These are phyloP conservation scores for Babylonia areolata DNA, from an alignment of 1,140 invertebrate species.

Conservation along the genomic window DNA sequence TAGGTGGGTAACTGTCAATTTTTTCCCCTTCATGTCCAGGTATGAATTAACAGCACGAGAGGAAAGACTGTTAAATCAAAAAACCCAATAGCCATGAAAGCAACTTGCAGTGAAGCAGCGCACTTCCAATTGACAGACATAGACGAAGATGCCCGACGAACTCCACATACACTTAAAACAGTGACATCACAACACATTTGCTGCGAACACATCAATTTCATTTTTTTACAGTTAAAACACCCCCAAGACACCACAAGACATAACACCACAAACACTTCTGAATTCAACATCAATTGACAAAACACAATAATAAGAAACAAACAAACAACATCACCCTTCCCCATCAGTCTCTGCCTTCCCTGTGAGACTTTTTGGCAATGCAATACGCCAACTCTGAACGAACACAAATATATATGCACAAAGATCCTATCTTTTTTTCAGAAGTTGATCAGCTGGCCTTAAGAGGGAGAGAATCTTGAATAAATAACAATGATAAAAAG, in stretches of 20 bases:
- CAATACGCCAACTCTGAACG: not conserved
- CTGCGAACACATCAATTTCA: not conserved
- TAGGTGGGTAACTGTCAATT: too few relatives aligned
- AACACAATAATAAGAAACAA: not conserved
- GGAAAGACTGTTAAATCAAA: too few relatives aligned
- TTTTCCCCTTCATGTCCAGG: too few relatives aligned
- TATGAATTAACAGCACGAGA: too few relatives aligned
- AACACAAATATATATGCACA: not conserved
- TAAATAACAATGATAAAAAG: not conserved
- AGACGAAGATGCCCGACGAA: not conserved
- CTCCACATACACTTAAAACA: not conserved
- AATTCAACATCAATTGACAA: not conserved
- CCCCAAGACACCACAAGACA: not conserved
- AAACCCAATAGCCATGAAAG: too few relatives aligned
- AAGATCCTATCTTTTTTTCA: not conserved
- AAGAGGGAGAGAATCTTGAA: not conserved
- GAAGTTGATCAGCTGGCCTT: slow-evolving; percentile 13
- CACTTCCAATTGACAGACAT: not conserved
- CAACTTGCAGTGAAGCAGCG: not conserved
- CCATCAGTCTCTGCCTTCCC: not conserved
- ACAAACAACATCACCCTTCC: not conserved
- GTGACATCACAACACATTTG: not conserved
- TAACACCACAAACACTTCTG: not conserved
- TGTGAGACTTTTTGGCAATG: not conserved
- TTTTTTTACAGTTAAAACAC: not conserved